Evolutionary conservation across 2,888 invertebrate species (phyloP), one percentile per base, ranked within the genome.

Genomic region (Cephus rjabovi): DNA sequence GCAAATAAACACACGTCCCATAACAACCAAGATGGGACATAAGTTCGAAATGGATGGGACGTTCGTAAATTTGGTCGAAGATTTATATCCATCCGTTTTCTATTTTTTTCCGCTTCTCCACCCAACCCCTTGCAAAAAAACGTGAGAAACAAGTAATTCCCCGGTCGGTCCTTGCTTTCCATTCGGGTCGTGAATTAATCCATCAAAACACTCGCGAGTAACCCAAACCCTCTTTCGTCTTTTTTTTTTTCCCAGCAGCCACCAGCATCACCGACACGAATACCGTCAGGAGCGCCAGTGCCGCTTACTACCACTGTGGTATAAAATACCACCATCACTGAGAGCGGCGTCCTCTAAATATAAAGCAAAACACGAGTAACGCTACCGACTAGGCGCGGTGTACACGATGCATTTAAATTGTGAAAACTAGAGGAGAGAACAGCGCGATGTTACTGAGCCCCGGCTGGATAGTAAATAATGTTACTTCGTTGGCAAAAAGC

Each of bases 151-250:
- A 79, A 83, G 81, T 80, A 84, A 83, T 83, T 81, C 81, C 80
- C 81, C 82, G 83, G 84, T 83, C 84, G 77, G 85, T 86, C 84
- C 83, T 85, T 83, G 86, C 88, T 83, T 88, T 90, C 89, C 85
- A 84, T 85, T 89, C 85, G 82, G 83, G 85, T 87, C 86, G 84
- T 84, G 88, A 89, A 89, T 90, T 90, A 89, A 89, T 90, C 88
- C 88, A 90, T 89, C 89, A 89, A 88, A 88, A 88, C 85, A 84
- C 84, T 84, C 85, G 84, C 85, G 79, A 83, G 82, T 83, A 84
- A 86, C 85, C 85, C 86, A 84, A 83, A 79, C 86, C 84, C 85
- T 82, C 78, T 80, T 83, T 86, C 81, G 80, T 82, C 75, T 75
- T 34, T 70, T 70, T 73, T 73, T 74, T 73, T 73, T 69, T 31